Conservation (phyloP, 2,113 vertebrate genomes). For the Tamias sibiricus region DNA sequence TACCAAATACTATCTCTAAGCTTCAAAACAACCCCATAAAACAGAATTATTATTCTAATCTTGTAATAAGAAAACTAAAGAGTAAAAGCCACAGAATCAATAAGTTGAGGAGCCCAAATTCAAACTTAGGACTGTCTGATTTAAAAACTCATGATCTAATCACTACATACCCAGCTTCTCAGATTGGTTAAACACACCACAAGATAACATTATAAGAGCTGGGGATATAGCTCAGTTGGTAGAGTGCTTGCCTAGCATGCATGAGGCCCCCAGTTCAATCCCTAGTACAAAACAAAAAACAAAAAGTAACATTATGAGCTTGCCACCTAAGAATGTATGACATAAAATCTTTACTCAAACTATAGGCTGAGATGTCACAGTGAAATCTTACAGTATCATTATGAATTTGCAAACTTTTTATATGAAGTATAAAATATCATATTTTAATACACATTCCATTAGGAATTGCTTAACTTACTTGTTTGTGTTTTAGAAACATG, state of each 20-base stretch:
- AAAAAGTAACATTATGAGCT: background rate
- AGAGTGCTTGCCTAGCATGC: background rate
- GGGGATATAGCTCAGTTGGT: background rate
- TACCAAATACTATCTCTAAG: conserved; percentile 10
- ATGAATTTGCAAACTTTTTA: background rate
- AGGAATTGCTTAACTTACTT: conserved; percentile 88
- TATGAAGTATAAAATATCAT: background rate
- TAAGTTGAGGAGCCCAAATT: background rate
- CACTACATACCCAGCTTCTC: background rate
- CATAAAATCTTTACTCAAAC: background rate
- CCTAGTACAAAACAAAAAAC: background rate
- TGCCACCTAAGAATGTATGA: background rate
- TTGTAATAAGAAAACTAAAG: background rate
- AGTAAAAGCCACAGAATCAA: background rate
- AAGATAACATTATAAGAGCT: background rate
- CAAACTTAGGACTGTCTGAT: background rate
- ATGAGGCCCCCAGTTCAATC: background rate
- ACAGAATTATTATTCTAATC: background rate
- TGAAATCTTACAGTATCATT: conserved; percentile 45
- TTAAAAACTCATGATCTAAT: background rate
- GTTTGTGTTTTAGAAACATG: conserved; percentile 93
- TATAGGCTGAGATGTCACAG: background rate
- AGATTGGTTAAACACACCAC: background rate
- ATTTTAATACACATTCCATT: conserved; percentile 39
- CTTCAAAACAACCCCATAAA: background rate